These are phyloP conservation scores for Bombylius discolor DNA, from an alignment of 2,888 invertebrate species.

Conservation along the genomic window DNA sequence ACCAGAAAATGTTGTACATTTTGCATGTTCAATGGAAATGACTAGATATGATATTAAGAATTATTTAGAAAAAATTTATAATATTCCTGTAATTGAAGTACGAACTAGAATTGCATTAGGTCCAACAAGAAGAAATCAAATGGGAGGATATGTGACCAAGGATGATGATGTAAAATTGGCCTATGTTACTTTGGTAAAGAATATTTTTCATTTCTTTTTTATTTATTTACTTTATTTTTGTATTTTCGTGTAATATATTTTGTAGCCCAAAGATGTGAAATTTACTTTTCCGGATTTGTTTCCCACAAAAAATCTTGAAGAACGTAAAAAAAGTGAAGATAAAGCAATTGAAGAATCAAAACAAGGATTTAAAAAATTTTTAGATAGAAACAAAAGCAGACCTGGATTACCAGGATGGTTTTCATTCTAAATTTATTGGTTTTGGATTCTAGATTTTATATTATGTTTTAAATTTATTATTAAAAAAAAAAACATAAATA, in stretches of 20 bases:
- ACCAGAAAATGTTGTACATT: conserved; percentile 71
- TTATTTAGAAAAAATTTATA: conserved; percentile 92
- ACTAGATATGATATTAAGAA: conserved; percentile 77
- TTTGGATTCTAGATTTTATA: too few relatives aligned
- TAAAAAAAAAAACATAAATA: too few relatives aligned
- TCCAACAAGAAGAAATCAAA: conserved; percentile 45
- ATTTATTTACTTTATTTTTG: not conserved
- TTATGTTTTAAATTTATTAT: too few relatives aligned
- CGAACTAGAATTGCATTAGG: conserved; percentile 62
- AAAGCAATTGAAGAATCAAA: conserved; percentile 51
- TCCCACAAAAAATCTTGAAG: conserved; percentile 16
- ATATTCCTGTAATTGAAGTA: conserved; percentile 65
- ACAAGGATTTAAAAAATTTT: conserved; percentile 43
- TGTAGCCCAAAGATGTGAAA: conserved; percentile 54
- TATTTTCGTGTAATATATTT: conserved; percentile 15
- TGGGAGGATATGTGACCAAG: conserved; percentile 57
- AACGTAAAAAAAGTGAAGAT: conserved; percentile 44
- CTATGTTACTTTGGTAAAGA: conserved; percentile 58
- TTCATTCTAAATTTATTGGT: conserved; percentile 40
- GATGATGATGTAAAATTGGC: conserved; percentile 73
- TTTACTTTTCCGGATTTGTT: conserved; percentile 72
- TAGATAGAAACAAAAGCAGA: conserved; percentile 51
- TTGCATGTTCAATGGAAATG: conserved; percentile 91
- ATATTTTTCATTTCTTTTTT: not conserved
- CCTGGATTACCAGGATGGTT: conserved; percentile 71